Conservation (phyloP, 2,797 vertebrate species). For the Cossypha niveicapilla region DNA sequence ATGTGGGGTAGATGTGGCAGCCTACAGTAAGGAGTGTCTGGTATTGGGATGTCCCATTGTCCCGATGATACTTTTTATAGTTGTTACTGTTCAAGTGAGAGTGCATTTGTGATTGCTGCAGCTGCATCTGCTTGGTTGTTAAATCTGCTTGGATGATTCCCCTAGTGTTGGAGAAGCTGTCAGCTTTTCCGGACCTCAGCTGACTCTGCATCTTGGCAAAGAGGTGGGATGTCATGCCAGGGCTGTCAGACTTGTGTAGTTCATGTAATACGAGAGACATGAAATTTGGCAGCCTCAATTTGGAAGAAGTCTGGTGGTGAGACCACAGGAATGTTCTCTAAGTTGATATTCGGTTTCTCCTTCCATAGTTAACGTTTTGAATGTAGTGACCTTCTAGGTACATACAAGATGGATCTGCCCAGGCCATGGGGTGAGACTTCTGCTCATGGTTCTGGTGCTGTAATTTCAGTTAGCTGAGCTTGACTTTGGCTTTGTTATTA, state of each 20-base stretch:
- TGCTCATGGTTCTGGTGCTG: not conserved
- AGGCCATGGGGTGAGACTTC: not conserved
- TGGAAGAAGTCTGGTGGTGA: not conserved
- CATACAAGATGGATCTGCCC: not conserved
- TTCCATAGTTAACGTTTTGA: not conserved
- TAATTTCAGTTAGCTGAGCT: not conserved
- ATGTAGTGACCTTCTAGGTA: not conserved
- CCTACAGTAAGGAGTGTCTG: not conserved
- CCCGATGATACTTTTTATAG: not conserved
- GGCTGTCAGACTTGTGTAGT: not conserved
- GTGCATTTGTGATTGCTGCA: not conserved
- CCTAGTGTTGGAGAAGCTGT: not conserved
- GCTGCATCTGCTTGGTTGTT: not conserved
- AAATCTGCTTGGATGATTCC: not conserved
- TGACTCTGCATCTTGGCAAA: not conserved
- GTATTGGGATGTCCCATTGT: not conserved
- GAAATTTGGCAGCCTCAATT: not conserved
- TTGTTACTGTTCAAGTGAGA: not conserved
- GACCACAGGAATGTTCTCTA: not conserved
- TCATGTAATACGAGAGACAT: not conserved
- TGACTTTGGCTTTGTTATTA: not conserved
- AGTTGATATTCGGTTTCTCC: not conserved
- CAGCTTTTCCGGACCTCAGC: not conserved
- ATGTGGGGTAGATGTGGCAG: not conserved
- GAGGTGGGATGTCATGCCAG: not conserved